A percentile compares a stretch with the other conserved stretches of the same genome.
These are phyloP conservation scores for Brachionus plicatilis DNA, from an alignment of 1,140 invertebrate genomes.

Conservation along the genomic window DNA sequence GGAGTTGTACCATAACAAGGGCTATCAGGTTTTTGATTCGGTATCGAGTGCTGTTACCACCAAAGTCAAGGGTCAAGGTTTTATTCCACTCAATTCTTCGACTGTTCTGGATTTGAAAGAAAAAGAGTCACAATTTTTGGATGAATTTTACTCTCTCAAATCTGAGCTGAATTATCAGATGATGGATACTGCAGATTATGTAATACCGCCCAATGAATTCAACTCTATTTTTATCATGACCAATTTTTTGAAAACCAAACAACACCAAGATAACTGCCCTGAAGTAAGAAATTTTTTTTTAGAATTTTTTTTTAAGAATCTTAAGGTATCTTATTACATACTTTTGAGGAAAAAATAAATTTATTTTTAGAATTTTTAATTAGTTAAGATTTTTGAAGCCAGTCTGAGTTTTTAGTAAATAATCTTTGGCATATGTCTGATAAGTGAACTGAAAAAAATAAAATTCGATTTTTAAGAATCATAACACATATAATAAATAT, in stretches of 20 bases:
- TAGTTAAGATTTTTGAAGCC: not conserved
- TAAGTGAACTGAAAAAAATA: too few species aligned
- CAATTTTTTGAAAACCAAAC: conserved; percentile 59
- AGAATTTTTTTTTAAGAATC: too few species aligned
- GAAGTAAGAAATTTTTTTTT: conserved; percentile 47
- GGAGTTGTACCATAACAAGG: conserved; percentile 58
- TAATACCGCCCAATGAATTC: conserved; percentile 60
- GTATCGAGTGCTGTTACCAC: conserved; percentile 58
- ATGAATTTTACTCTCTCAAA: not conserved
- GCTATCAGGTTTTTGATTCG: conserved; percentile 58
- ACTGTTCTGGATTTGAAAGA: not conserved
- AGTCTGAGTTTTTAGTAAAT: too few species aligned
- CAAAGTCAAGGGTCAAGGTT: conserved; percentile 58
- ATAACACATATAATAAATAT: too few species aligned
- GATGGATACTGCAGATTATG: conserved; percentile 52
- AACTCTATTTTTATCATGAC: conserved; percentile 61
- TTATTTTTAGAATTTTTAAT: not conserved
- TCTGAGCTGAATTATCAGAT: not conserved
- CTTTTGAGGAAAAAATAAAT: not conserved
- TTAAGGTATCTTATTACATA: too few species aligned
- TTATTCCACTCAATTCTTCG: conserved; percentile 3
- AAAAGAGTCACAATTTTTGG: not conserved
- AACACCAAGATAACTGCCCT: conserved; percentile 54
- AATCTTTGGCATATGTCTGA: too few species aligned
- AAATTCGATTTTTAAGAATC: too few species aligned